A percentile compares a stretch with the other conserved stretches of the same genome.
These are phyloP conservation scores for Agrilus biguttatus DNA, from an alignment of 2,888 invertebrate genomes.

Conservation along the genomic window DNA sequence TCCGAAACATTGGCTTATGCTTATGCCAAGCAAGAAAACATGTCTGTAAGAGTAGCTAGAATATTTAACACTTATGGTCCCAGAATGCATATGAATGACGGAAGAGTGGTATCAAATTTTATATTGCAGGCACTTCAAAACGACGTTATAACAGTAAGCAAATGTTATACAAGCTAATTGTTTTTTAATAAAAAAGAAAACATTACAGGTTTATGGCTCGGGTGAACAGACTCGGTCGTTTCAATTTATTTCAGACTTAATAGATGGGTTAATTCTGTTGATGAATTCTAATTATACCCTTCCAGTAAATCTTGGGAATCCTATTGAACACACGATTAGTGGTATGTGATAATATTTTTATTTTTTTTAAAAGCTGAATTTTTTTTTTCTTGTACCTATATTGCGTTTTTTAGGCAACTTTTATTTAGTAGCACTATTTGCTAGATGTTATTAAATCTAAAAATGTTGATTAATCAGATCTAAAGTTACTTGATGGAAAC, in stretches of 20 bases:
- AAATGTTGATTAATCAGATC: too few relatives aligned
- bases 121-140: constrained; percentile 92
- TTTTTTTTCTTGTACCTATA: too few relatives aligned
- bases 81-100: constrained; percentile 97
- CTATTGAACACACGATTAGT: constrained; percentile 92
- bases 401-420: too few relatives aligned
- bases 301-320: constrained; percentile 95
- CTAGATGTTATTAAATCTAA: too few relatives aligned
- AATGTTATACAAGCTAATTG: not conserved
- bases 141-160: constrained; percentile 74
- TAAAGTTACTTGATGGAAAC: too few relatives aligned
- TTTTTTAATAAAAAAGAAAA: constrained; percentile 3
- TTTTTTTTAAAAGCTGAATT: not conserved
- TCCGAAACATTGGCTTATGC: constrained; percentile 93
- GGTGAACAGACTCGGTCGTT: constrained; percentile 91
- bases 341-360: constrained; percentile 33
- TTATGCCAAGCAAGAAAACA: constrained; percentile 93
- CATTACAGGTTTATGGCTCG: constrained; percentile 55
- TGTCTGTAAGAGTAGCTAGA: constrained; percentile 87
- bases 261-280: constrained; percentile 80
- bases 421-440: too few relatives aligned
- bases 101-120: constrained; percentile 96
- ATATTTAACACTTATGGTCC: constrained; percentile 99
- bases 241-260: constrained; percentile 94
- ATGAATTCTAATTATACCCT: constrained; percentile 89